Evolutionary conservation across 1,140 invertebrate species (phyloP).

Genomic region (Nephotettix cincticeps): DNA sequence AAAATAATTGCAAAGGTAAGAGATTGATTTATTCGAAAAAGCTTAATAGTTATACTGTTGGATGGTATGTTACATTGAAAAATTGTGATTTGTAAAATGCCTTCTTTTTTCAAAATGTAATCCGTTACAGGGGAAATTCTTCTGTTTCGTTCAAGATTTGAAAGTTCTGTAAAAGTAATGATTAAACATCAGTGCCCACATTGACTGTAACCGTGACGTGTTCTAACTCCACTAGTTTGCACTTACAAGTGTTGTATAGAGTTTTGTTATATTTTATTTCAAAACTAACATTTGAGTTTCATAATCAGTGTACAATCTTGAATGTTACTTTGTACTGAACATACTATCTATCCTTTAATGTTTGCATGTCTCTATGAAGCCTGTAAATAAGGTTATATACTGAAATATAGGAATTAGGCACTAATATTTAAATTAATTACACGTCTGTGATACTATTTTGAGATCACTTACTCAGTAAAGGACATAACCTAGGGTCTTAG

Average conservation of each 20-base stretch:
- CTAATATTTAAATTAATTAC: conserved; percentile 18
- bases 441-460: conserved; percentile 15
- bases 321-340: not conserved
- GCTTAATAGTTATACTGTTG: conserved; percentile 14
- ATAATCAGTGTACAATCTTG: no score
- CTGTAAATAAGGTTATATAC: conserved; percentile 5
- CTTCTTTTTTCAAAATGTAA: not conserved
- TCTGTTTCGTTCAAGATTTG: no score
- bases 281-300: no score
- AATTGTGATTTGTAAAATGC: conserved; percentile 20
- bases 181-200: conserved; percentile 6
- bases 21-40: not conserved
- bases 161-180: no score
- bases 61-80: not conserved
- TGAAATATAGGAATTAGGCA: conserved; percentile 13
- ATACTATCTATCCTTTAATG: not conserved
- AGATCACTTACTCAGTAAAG: conserved; percentile 14
- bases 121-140: no score
- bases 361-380: not conserved
- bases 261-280: no score
- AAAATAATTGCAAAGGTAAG: no score
- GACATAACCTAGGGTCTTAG: not conserved
- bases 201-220: not conserved
- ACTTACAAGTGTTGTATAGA: no score
- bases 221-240: no score